Evolutionary conservation across 2,888 invertebrate genomes (phyloP).

Genomic region (Heteromurus nitidus): DNA sequence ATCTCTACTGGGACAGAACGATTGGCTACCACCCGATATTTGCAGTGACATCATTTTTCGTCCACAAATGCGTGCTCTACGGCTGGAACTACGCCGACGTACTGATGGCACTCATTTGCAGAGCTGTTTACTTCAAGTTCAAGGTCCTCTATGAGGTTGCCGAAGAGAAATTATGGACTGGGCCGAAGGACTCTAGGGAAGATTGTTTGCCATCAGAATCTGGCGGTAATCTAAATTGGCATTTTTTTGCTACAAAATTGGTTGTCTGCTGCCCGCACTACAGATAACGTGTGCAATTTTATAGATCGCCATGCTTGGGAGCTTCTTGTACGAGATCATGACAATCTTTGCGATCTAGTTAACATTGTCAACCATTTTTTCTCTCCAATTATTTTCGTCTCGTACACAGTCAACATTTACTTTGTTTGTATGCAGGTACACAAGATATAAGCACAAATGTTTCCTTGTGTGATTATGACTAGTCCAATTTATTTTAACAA

Average conservation of each 20-base stretch:
- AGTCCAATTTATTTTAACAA: too few species aligned
- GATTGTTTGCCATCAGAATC: background rate
- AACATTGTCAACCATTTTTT: constrained; percentile 47
- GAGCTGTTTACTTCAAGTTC: constrained; percentile 65
- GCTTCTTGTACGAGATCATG: constrained; percentile 51
- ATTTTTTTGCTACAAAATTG: background rate
- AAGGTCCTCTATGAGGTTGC: constrained; percentile 32
- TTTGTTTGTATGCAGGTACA: constrained; percentile 55
- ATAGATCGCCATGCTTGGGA: constrained; percentile 44
- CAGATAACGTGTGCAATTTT: background rate
- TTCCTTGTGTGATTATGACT: too few species aligned
- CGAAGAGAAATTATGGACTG: background rate
- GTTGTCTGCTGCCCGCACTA: background rate
- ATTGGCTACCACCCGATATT: constrained; percentile 52
- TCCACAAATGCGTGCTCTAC: constrained; percentile 52
- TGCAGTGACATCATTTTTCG: constrained; percentile 32
- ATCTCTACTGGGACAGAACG: constrained; percentile 16
- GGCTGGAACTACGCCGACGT: constrained; percentile 62
- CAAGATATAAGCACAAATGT: too few species aligned
- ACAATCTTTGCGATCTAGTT: constrained; percentile 34
- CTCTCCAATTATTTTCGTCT: constrained; percentile 41
- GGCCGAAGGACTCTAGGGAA: background rate
- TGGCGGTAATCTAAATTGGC: background rate
- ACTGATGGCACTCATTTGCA: constrained; percentile 53
- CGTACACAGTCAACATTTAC: constrained; percentile 48